Percentiles rank a stretch among this genome's conserved stretches.
These are phyloP conservation scores for Neotoxoptera formosana DNA, from an alignment of 1,140 invertebrate species.

Conservation along the genomic window DNA sequence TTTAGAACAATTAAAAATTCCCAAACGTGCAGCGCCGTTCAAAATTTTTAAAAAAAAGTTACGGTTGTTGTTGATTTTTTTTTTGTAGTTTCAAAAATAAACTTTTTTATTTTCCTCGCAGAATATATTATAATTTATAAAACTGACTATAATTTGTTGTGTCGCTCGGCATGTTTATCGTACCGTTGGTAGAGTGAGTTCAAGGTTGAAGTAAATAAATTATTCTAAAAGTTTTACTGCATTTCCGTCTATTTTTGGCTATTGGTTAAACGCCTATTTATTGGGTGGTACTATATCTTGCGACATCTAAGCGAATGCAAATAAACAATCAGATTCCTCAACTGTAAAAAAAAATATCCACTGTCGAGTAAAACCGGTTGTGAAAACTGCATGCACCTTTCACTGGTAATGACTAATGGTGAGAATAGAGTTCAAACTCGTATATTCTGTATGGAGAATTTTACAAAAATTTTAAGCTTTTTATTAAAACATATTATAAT, in stretches of 20 bases:
- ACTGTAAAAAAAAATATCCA: background rate
- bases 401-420: background rate
- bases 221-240: background rate
- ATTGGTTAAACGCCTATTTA: background rate
- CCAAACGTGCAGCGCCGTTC: background rate
- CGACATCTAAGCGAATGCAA: constrained; percentile 1
- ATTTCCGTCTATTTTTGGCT: background rate
- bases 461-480: background rate
- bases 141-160: too few relatives aligned
- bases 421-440: background rate
- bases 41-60: background rate
- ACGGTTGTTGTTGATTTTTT: background rate
- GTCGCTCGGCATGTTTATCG: background rate
- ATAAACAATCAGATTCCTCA: constrained; percentile 20
- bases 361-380: constrained; percentile 43
- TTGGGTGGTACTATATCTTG: constrained; percentile 7
- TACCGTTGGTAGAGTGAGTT: background rate
- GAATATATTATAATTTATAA: too few relatives aligned
- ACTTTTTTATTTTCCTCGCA: background rate
- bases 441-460: background rate
- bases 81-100: background rate
- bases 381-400: constrained; percentile 37
- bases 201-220: background rate
- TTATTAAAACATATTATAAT: background rate
- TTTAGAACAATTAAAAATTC: background rate